These are phyloP conservation scores for Orthonyx spaldingii DNA, from an alignment of 2,113 vertebrate genomes.

Conservation along the genomic window DNA sequence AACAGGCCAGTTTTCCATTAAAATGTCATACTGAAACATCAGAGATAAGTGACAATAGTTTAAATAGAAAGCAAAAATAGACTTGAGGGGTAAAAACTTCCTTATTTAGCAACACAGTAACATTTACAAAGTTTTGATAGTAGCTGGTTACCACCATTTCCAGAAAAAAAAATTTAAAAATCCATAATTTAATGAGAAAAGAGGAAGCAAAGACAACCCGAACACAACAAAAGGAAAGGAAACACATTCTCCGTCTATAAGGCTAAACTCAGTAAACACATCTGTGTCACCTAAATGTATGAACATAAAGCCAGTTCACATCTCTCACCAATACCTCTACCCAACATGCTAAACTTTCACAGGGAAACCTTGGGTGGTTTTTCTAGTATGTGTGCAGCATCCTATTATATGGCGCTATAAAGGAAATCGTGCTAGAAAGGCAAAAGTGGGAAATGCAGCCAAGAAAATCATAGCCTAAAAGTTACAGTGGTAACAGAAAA, in stretches of 20 bases:
- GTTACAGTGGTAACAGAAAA: not conserved
- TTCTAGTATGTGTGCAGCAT: not conserved
- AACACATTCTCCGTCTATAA: not conserved
- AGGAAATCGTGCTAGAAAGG: not conserved
- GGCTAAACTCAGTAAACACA: not conserved
- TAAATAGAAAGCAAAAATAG: not conserved
- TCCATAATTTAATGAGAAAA: not conserved
- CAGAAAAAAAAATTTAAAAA: not conserved
- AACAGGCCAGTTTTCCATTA: slow-evolving; percentile 27
- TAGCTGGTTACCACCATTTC: not conserved
- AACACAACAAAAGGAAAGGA: not conserved
- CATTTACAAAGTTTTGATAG: not conserved
- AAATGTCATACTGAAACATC: slow-evolving; percentile 12
- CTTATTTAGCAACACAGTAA: not conserved
- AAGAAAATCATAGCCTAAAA: not conserved
- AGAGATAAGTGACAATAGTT: not conserved
- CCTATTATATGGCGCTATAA: not conserved
- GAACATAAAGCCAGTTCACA: not conserved
- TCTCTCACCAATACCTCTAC: not conserved
- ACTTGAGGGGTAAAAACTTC: not conserved
- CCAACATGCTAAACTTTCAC: not conserved
- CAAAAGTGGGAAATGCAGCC: not conserved
- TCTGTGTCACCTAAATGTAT: not conserved
- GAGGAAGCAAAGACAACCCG: not conserved
- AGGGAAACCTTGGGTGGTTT: not conserved